phyloP scores from a whole-genome alignment of 2,797 vertebrate species.

The Nannoperca obscura region DNA sequence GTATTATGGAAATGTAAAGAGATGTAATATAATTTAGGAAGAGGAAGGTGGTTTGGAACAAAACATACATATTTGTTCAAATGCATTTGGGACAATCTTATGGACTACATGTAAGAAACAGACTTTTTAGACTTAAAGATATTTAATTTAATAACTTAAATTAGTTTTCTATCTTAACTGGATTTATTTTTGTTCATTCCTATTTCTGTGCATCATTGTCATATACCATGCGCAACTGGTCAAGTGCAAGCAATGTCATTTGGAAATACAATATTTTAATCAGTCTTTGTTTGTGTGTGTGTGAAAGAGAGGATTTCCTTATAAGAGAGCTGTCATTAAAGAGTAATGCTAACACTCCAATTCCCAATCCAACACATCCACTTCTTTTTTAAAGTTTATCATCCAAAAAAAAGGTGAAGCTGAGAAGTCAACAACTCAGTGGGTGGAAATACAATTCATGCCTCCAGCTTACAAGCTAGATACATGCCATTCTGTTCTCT shows the following conservation, averaged over 20 bases:
- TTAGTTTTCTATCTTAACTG: too few species aligned
- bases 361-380: slow-evolving; percentile 14
- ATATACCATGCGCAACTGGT: neutral
- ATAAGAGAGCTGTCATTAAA: slow-evolving; percentile 47
- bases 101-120: too few species aligned
- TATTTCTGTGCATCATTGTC: slow-evolving; percentile 2
- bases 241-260: slow-evolving; percentile 18
- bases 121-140: too few species aligned
- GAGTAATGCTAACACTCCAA: slow-evolving; percentile 10
- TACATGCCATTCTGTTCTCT: slow-evolving; percentile 14
- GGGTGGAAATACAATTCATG: slow-evolving; percentile 52
- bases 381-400: slow-evolving; percentile 19
- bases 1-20: neutral
- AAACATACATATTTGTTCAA: too few species aligned
- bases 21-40: neutral
- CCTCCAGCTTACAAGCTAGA: slow-evolving; percentile 54
- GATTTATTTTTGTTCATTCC: neutral
- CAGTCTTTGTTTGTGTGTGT: slow-evolving; percentile 21
- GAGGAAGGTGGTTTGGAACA: neutral
- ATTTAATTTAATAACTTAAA: too few species aligned
- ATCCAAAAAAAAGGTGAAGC: slow-evolving; percentile 31
- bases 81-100: too few species aligned
- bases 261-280: slow-evolving; percentile 16
- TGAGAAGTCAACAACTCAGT: slow-evolving; percentile 55
- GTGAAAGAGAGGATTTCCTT: slow-evolving; percentile 26